phyloP scores from a whole-genome alignment of 35 echinoderm and acorn worm species.

The Diadema setosum region DNA sequence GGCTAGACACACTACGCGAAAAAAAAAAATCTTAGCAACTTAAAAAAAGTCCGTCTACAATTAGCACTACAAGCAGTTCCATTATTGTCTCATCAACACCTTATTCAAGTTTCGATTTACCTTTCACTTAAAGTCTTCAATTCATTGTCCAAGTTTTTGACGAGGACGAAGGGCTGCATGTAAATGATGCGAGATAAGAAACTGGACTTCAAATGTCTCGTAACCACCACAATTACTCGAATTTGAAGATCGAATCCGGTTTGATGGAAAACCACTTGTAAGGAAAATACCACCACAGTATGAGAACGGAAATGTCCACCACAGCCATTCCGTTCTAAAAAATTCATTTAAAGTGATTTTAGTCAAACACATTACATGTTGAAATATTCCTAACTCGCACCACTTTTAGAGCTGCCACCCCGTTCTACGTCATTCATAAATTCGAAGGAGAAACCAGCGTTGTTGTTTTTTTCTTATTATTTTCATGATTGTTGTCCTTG shows the following conservation, averaged over 20 bases:
- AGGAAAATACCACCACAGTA: neutral
- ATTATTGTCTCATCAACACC: neutral
- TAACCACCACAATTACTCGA: conserved; percentile 8
- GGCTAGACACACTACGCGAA: neutral
- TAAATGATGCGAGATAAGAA: neutral
- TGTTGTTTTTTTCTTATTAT: neutral
- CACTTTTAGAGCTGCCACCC: neutral
- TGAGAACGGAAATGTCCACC: neutral
- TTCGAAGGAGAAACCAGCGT: neutral
- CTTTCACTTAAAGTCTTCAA: neutral
- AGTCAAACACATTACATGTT: too few species aligned
- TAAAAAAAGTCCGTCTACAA: neutral
- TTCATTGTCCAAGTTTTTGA: neutral
- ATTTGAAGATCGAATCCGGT: neutral
- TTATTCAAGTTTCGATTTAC: neutral
- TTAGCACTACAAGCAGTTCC: conserved; percentile 4
- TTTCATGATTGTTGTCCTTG: neutral
- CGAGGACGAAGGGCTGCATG: neutral
- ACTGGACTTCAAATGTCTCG: neutral
- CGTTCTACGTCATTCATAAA: neutral
- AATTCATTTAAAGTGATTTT: too few species aligned
- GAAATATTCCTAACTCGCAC: neutral
- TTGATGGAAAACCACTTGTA: neutral
- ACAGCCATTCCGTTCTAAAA: neutral
- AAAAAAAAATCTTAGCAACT: conserved; percentile 3